Conservation (phyloP, 2,113 vertebrate genomes). For the Urocolius indicus region DNA sequence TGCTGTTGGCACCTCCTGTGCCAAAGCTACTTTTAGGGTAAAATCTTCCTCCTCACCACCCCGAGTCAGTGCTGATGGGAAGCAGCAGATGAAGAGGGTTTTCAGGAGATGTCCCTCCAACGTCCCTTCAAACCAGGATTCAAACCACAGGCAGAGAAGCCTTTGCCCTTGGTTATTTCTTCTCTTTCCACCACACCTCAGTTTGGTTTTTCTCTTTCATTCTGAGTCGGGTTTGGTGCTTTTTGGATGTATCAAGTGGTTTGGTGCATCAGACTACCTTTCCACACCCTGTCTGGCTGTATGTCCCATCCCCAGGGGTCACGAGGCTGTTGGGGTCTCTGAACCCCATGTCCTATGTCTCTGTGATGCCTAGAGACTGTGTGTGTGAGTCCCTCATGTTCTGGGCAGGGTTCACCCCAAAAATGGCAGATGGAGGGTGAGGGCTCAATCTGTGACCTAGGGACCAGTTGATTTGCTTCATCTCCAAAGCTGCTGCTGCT, state of each 20-base stretch:
- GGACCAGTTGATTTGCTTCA: not conserved
- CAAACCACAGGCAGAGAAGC: not conserved
- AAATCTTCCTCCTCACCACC: not conserved
- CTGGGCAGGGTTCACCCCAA: not conserved
- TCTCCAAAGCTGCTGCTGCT: not conserved
- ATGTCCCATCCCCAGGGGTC: rapidly evolving
- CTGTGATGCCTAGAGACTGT: not conserved
- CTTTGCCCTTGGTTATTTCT: not conserved
- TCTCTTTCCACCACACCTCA: not conserved
- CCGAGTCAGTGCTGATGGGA: not conserved
- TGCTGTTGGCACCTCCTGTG: not conserved
- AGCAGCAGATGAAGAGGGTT: not conserved
- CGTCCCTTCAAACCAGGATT: not conserved
- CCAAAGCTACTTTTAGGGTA: not conserved
- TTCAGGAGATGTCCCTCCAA: not conserved
- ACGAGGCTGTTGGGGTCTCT: not conserved
- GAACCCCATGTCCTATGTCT: rapidly evolving
- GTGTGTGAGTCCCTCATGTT: rapidly evolving
- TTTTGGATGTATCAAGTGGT: not conserved
- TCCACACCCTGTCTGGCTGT: rapidly evolving
- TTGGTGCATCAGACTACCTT: not conserved
- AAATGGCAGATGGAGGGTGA: rapidly evolving
- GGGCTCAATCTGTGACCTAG: not conserved
- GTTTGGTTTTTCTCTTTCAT: rapidly evolving
- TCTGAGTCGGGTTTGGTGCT: not conserved